Percentiles rank a stretch among this genome's conserved stretches.
phyloP scores from a whole-genome alignment of 2,113 vertebrate species.

The Cricetomys ansorgei region DNA sequence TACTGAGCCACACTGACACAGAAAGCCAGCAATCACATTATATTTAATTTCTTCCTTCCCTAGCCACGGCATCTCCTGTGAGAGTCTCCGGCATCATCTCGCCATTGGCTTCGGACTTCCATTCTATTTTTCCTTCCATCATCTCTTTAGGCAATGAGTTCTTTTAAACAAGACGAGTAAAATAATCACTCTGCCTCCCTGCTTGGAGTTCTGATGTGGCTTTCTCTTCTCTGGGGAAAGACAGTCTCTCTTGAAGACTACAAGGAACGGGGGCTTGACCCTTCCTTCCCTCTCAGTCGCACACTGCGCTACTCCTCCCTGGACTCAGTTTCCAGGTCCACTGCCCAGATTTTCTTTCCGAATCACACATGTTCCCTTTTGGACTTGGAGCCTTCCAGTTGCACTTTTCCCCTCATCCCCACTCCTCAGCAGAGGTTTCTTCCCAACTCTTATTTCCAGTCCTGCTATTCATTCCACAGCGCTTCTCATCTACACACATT shows the following conservation, averaged over 20 bases:
- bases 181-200: neutral
- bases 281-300: neutral
- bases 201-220: neutral
- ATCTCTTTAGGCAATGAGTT: neutral
- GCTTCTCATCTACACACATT: neutral
- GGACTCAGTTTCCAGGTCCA: neutral
- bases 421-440: neutral
- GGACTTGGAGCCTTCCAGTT: neutral
- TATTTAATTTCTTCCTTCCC: neutral
- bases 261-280: neutral
- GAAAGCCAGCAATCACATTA: neutral
- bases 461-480: neutral
- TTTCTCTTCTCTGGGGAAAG: neutral
- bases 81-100: neutral
- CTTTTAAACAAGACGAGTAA: neutral
- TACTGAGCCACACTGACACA: neutral
- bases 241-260: neutral
- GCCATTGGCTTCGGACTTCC: neutral
- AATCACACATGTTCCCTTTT: neutral
- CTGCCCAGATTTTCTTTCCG: neutral
- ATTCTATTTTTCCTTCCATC: neutral
- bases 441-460: neutral
- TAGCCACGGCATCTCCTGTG: neutral
- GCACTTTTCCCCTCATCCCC: neutral
- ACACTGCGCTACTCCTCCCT: accelerated